These are phyloP conservation scores for Parapsyche elsis DNA, from an alignment of 1,140 invertebrate genomes.

Conservation along the genomic window DNA sequence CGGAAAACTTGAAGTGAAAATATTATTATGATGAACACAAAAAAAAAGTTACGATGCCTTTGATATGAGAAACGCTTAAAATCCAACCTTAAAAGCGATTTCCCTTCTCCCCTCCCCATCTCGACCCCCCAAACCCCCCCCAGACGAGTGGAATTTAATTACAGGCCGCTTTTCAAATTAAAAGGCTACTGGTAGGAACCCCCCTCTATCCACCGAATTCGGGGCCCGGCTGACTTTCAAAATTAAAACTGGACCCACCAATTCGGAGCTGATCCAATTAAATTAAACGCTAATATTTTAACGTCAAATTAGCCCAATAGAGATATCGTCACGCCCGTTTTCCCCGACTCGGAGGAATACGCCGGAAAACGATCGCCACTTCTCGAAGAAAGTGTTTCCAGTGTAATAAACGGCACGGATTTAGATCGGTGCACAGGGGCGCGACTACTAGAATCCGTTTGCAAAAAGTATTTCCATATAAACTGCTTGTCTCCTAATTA, in stretches of 20 bases:
- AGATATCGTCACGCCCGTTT: neutral
- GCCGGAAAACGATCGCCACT: too few species aligned
- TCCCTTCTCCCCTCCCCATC: neutral
- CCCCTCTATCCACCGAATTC: neutral
- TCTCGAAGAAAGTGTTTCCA: too few species aligned
- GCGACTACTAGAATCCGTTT: too few species aligned
- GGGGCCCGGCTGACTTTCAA: neutral
- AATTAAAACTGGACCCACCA: conserved; percentile 38
- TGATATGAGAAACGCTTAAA: conserved; percentile 15
- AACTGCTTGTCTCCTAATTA: too few species aligned
- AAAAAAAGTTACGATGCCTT: neutral
- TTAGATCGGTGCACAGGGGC: too few species aligned
- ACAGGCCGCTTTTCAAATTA: conserved; percentile 41
- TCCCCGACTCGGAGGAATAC: neutral
- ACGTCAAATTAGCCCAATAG: conserved; percentile 10
- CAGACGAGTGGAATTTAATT: conserved; percentile 39
- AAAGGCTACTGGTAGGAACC: conserved; percentile 1
- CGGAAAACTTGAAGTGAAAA: neutral
- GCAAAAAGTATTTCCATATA: too few species aligned
- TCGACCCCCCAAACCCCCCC: neutral
- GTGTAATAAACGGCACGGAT: too few species aligned
- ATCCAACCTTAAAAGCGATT: conserved; percentile 27
- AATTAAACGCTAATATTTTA: conserved; percentile 41
- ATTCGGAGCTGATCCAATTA: conserved; percentile 35
- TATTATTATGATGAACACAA: too few species aligned